Conservation (phyloP, 2,888 invertebrate genomes). For the Agrypnus murinus region DNA sequence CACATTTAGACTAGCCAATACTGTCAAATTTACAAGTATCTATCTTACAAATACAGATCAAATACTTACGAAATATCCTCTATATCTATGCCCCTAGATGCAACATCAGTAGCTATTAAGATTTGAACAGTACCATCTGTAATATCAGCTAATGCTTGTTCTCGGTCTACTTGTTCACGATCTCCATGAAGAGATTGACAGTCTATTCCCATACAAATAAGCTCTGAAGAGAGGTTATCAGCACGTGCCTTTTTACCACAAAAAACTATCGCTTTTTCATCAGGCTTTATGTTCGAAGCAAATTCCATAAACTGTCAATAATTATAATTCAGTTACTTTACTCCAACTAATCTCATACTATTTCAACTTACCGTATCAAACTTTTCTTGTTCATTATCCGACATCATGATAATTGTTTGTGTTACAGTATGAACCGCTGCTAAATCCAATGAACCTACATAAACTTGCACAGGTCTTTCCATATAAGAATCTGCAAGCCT, state of each 20-base stretch:
- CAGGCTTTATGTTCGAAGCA: conserved; percentile 78
- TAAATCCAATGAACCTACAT: conserved; percentile 90
- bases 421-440: conserved; percentile 92
- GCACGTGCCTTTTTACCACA: conserved; percentile 90
- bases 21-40: no score
- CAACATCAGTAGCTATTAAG: conserved; percentile 95
- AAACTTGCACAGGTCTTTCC: conserved; percentile 92
- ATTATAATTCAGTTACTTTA: conserved; percentile 72
- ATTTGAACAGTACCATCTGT: conserved; percentile 86
- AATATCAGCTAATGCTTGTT: conserved; percentile 89
- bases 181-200: conserved; percentile 93
- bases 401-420: conserved; percentile 85
- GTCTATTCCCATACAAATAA: conserved; percentile 79
- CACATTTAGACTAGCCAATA: no score
- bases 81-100: conserved; percentile 95
- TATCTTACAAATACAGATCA: background rate
- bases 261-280: conserved; percentile 93
- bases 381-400: conserved; percentile 81
- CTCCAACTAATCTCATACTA: conserved; percentile 64
- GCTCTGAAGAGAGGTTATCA: conserved; percentile 87
- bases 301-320: conserved; percentile 78
- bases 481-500: conserved; percentile 90
- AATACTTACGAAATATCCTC: conserved; percentile 83
- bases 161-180: conserved; percentile 83
- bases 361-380: conserved; percentile 73